Conservation (phyloP, 2,113 vertebrate species). For the Gallinago media region DNA sequence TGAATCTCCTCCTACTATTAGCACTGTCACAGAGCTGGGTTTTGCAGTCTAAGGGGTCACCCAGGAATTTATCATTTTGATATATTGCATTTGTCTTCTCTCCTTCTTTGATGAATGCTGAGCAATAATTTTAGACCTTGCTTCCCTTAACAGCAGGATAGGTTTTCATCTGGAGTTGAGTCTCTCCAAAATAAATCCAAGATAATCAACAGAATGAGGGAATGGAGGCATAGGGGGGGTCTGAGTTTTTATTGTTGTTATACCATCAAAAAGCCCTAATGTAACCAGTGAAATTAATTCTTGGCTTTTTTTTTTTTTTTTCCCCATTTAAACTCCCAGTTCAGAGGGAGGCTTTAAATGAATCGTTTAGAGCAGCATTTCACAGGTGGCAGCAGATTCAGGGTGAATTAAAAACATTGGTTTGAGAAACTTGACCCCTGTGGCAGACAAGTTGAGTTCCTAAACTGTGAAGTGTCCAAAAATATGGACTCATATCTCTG, state of each 20-base stretch:
- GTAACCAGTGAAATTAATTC: background rate
- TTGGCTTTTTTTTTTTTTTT: background rate
- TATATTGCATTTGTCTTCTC: background rate
- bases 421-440: background rate
- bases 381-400: background rate
- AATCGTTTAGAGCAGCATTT: background rate
- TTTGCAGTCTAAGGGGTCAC: background rate
- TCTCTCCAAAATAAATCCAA: background rate
- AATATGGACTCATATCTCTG: background rate
- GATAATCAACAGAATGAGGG: background rate
- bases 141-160: background rate
- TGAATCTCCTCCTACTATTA: background rate
- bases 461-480: background rate
- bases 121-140: background rate
- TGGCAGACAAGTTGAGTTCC: background rate
- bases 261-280: background rate
- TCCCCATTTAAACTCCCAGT: background rate
- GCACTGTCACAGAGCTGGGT: background rate
- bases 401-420: background rate
- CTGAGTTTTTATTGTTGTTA: background rate
- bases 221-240: background rate
- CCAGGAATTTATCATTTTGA: background rate
- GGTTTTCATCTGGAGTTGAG: background rate
- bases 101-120: background rate
- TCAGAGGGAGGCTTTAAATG: background rate